Evolutionary conservation across 1,140 invertebrate genomes (phyloP), one percentile per base, ranked within the genome.

Genomic region (Temnothorax longispinosus): DNA sequence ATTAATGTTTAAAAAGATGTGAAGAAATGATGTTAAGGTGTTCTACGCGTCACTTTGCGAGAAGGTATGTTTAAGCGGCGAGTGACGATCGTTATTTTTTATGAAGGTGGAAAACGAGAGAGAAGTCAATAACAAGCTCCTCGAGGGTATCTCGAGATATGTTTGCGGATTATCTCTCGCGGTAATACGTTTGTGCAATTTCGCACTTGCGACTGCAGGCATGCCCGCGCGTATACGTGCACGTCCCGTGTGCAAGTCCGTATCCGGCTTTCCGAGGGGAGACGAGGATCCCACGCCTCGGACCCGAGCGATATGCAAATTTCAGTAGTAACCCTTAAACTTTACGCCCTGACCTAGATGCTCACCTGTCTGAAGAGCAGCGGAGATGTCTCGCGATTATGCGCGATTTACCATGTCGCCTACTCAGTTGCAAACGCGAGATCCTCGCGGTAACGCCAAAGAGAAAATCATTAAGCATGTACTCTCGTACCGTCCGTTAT

Each of bases 321-420:
- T 91, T 91, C 62, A 91, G 85, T 91, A 84, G 90, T 89, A 91
- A 91, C 89, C 87, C 89, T 91, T 91, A 89, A 91, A 91, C 87
- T 91, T 89, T 91, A 87, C 85, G 81, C 77, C 76, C 67, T 91
- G 82, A 91, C 86, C 90, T 91, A 91, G 85, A 91, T 91, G 80
- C 65, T 89, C 65, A 89, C 58, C 87, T 89, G 64, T 77, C 75
- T 86, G 87, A 69, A 62, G 75, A 65, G 67, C 35, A 81, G 65
- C 27, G 21, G 60, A 74, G 81, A 87, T 69, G 77, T 52, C 35
- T 80, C 10, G 56, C 75, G 76, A 90, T 90, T 89, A 90, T 84
- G 86, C 56, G 35, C 87, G 84, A 89, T 89, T 89, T 90, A 78
- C 58, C 65, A 47, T 52, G 52, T 84, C 52, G 54, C 60, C 64